Evolutionary conservation across 2,797 vertebrate species (phyloP), one percentile per base, ranked within the genome.

Genomic region (Malacoraja senta): DNA sequence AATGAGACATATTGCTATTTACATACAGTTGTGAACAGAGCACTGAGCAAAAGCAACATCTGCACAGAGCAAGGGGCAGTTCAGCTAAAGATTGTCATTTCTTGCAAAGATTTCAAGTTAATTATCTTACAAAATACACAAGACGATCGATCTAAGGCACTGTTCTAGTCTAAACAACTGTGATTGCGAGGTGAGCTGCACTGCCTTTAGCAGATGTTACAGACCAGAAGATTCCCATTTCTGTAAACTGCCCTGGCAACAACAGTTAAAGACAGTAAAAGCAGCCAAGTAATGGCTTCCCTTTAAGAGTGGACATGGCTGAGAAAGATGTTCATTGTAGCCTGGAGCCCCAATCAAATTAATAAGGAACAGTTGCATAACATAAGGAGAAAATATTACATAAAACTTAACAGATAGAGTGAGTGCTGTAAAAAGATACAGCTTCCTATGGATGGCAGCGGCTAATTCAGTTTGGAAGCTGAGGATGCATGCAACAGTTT

Each of bases 1-100:
- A 93, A 96, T 96, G 96, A 95, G 94, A 95, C 83, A 94, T 96
- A 68, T 32, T 92, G 71, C 90, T 92, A 98, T 98, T 97, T 98
- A 98, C 97, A 98, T 78, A 95, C 94, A 96, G 95, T 95, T 95
- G 94, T 95, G 94, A 96, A 96, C 95, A 96, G 96, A 95, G 94
- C 95, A 93, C 95, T 95, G 96, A 96, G 95, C 96, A 95, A 93
- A 29, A 58, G 94, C 83, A 95, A 95, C 94, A 96, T 95, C 95
- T 94, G 94, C 93, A 94, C 94, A 96, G 95, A 94, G 93, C 94
- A 79, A 96, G 86, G 96, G 95, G 96, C 96, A 96, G 95, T 95
- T 94, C 84, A 94, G 95, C 96, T 95, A 95, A 96, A 97, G 98
- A 99, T 97, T 98, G 98, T 98, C 98, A 96, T 96, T 97, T 97